Base-by-base conservation (phyloP, 1,140 invertebrate species). In the Ectropis grisescens region DNA sequence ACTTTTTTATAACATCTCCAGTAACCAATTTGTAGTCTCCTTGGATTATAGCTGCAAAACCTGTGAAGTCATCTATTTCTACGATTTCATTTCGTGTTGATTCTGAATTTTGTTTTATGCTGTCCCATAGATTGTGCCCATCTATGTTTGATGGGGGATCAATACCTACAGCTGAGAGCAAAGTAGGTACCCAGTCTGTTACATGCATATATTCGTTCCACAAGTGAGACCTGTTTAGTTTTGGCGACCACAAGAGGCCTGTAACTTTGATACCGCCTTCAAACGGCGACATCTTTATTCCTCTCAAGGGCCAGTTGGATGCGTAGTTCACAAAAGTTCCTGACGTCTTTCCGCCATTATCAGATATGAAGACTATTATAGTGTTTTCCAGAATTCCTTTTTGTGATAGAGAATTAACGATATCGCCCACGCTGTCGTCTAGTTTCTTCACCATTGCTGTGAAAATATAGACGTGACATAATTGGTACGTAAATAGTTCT, bases 261-360 rank as follows among this genome's bases (percentile, higher is more conserved):
- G 87, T 85, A 1, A 89, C 90, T 47, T 93, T 83, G 0, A 92
- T 85, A 1, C 90, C 94, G 9, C 95, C 95, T 80, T 97, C 94
- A 88, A 91, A 97, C 0, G 91, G 84, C n/a, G 89, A 89, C 37
- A 88, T 86, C 82, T 97, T 97, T 38, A 85, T 28, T 9, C 93
- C 93, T 76, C 91, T 86, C 0, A 97, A 78, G 23, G 95, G 95
- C 84, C 88, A 95, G 82, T 97, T 97, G 13, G 91, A 94, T 7
- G 91, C 94, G 19, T 86, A 86, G 71, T 96, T 97, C 5, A 79
- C 70, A 47, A 91, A 87, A 34, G 87, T 80, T 9, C 88, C 90
- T 23, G 84, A 66, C 0, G 92, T 90, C 10, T 91, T 88, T 0
- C 90, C 93, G 1, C 94, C 94, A 66, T 94, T 94, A 50, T 94